These are phyloP conservation scores for Trinectes maculatus DNA, from an alignment of 2,113 vertebrate species.

Conservation along the genomic window DNA sequence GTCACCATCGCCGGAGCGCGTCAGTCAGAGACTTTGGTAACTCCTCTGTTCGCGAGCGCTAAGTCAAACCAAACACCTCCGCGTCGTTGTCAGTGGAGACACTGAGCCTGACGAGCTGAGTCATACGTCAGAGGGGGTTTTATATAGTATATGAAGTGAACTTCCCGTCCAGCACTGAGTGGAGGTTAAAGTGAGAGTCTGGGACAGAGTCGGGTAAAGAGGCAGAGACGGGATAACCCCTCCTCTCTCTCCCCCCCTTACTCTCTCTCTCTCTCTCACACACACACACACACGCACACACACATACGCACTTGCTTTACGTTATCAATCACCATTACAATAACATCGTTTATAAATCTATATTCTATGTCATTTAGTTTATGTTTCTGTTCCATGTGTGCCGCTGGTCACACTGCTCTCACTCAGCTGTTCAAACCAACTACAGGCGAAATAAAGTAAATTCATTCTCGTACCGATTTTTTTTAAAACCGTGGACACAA, in stretches of 20 bases:
- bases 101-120: conserved; percentile 83
- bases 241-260: conserved; percentile 38
- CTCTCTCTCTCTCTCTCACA: conserved; percentile 22
- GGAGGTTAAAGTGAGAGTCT: conserved; percentile 88
- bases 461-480: too few relatives aligned
- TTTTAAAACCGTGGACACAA: too few relatives aligned
- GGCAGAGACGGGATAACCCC: conserved; percentile 67
- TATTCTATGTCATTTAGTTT: background rate
- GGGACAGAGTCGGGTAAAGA: conserved; percentile 59
- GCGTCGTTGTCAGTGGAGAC: conserved; percentile 85
- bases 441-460: too few relatives aligned
- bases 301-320: conserved; percentile 6
- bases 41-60: conserved; percentile 62
- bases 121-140: conserved; percentile 58
- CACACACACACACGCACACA: background rate
- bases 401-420: too few relatives aligned
- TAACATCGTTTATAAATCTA: background rate
- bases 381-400: too few relatives aligned
- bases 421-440: too few relatives aligned
- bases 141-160: conserved; percentile 87
- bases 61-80: conserved; percentile 70
- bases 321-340: background rate
- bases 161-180: conserved; percentile 90
- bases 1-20: conserved; percentile 66
- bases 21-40: conserved; percentile 78